These are phyloP conservation scores for Macrotis lagotis DNA, from an alignment of 2,113 vertebrate genomes.

Conservation along the genomic window DNA sequence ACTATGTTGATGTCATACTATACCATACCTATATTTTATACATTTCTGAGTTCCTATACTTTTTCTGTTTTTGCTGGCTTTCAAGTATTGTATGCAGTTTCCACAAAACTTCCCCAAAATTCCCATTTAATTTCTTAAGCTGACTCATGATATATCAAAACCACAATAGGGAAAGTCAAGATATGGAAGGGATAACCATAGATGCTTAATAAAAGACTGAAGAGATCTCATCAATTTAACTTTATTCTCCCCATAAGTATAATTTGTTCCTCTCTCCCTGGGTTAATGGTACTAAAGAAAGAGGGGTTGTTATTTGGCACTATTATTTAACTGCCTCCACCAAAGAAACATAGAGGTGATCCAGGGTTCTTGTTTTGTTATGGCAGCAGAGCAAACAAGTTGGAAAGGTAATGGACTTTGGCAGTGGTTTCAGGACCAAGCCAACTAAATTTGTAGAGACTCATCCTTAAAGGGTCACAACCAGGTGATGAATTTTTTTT, in stretches of 20 bases:
- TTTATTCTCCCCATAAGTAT: not conserved
- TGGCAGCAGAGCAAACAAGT: not conserved
- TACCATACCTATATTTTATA: no score
- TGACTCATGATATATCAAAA: no score
- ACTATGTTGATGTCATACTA: no score
- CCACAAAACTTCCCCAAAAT: no score
- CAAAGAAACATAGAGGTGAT: not conserved
- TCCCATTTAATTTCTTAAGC: no score
- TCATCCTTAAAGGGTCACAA: not conserved
- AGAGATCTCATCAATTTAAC: not conserved
- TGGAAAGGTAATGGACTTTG: not conserved
- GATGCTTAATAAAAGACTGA: not conserved
- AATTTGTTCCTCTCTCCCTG: not conserved
- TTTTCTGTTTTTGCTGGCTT: no score
- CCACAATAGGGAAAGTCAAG: no score
- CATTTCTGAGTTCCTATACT: no score
- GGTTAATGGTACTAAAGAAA: conserved; percentile 2
- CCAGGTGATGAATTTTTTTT: not conserved
- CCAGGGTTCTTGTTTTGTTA: not conserved
- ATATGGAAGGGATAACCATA: no score
- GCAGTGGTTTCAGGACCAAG: not conserved
- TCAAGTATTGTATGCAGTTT: no score
- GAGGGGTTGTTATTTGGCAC: conserved; percentile 13
- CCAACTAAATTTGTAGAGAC: not conserved
- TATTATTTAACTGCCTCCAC: conserved; percentile 37